Conservation (phyloP, 2,888 invertebrate genomes). For the Abscondita cerata region DNA sequence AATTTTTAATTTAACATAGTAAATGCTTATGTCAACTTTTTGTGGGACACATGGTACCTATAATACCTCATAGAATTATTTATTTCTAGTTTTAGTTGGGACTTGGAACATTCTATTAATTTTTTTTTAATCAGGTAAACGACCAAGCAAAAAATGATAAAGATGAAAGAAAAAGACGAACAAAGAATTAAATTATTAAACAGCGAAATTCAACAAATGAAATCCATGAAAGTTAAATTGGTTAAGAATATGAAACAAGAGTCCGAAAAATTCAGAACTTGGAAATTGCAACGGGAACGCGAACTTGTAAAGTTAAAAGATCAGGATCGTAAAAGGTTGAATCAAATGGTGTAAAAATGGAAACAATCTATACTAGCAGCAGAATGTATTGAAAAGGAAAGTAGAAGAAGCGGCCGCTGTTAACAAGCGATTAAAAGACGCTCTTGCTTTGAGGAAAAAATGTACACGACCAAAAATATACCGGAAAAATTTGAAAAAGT, state of each 20-base stretch:
- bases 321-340: slow-evolving; percentile 82
- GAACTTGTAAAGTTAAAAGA: slow-evolving; percentile 79
- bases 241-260: slow-evolving; percentile 79
- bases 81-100: too few relatives aligned
- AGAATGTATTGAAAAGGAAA: slow-evolving; percentile 84
- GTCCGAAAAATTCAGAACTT: slow-evolving; percentile 81
- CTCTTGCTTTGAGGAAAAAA: slow-evolving; percentile 68
- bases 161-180: slow-evolving; percentile 82
- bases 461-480: slow-evolving; percentile 60
- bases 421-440: slow-evolving; percentile 82
- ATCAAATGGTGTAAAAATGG: slow-evolving; percentile 82
- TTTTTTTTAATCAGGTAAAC: slow-evolving; percentile 41
- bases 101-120: too few relatives aligned
- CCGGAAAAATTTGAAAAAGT: slow-evolving; percentile 52
- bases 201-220: slow-evolving; percentile 78
- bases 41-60: too few relatives aligned
- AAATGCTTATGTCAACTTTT: too few relatives aligned
- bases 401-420: slow-evolving; percentile 88
- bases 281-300: slow-evolving; percentile 81
- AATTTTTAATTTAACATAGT: too few relatives aligned
- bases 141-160: slow-evolving; percentile 63
- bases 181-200: slow-evolving; percentile 76
- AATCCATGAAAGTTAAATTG: slow-evolving; percentile 76
- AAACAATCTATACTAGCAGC: slow-evolving; percentile 80
- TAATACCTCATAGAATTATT: too few relatives aligned